Evolutionary conservation across 2,888 invertebrate species (phyloP), one percentile per base, ranked within the genome.

Genomic region (Ormyrus labotus): DNA sequence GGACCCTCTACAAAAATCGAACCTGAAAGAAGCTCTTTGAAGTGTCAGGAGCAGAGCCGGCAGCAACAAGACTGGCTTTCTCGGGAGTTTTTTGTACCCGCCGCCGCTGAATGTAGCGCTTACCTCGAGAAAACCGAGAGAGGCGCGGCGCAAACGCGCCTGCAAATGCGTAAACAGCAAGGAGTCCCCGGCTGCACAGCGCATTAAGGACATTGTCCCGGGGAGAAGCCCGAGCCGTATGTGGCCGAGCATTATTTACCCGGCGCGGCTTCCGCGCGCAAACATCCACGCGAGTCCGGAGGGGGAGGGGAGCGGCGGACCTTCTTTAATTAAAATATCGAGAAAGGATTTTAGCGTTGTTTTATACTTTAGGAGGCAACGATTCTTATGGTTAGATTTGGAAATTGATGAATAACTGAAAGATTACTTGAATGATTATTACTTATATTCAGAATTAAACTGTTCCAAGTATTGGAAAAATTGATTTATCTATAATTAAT

Each of bases 131-230:
- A 58, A 70, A 71, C 51, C 74, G 64, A 68, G 61, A 13, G 58
- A 34, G 34, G 34, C 34, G 34, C 34, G 34, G 34, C 8, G 55
- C 45, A 57, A 65, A 45, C 57, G 45, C 70, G 50, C 47, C 47
- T 19, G 55, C 64, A 50, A 65, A 48, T 13, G 58, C 74, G 63
- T 64, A 61, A 75, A 75, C 61, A 60, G 48, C 50, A 57, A 61
- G 45, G 57, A 65, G 34, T 58, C 50, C 50, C 48, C 50, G 8
- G 11, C 4, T 65, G 45, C 70, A 65, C 64, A 73, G 48, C 69
- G 55, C 65, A 68, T 70, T 65, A 73, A 63, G 68, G 73, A 69
- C 70, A 70, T 70, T 74, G 74, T 79, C 63, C 64, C 48, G 65
- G 45, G 34, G 57, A 75, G 60, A 47, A 55, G 5, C 55, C 19